phyloP scores from a whole-genome alignment of 35 echinoderm and acorn worm species.

The Apostichopus japonicus region DNA sequence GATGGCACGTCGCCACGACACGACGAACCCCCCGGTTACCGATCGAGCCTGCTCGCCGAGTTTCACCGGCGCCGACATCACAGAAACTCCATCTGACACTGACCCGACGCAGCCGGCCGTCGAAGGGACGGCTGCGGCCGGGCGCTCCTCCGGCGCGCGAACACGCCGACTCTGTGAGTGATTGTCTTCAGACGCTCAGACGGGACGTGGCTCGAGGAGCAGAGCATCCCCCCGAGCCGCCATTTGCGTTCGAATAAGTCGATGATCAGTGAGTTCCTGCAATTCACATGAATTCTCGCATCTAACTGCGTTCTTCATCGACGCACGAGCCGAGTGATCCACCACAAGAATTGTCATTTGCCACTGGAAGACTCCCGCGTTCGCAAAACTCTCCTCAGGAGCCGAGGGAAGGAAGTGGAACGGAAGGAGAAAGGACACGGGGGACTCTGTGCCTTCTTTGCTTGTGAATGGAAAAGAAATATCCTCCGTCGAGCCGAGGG shows the following conservation, averaged over 20 bases:
- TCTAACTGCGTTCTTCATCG: constrained; percentile 92
- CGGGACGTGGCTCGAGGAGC: constrained; percentile 52
- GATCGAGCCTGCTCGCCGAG: neutral
- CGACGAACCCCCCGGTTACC: constrained; percentile 19
- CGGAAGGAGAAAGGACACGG: neutral
- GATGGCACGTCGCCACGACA: neutral
- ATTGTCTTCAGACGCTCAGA: constrained; percentile 47
- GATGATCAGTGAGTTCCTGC: constrained; percentile 82
- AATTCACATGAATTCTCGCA: constrained; percentile 88
- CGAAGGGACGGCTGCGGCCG: no score
- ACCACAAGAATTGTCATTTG: constrained; percentile 81
- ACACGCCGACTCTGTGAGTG: neutral
- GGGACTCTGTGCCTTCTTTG: constrained; percentile 1
- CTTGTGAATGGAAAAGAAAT: neutral
- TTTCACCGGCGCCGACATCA: constrained; percentile 15
- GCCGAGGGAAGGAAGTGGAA: neutral
- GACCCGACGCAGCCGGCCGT: no score
- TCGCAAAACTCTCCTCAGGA: neutral
- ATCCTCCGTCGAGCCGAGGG: neutral
- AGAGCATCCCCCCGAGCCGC: constrained; percentile 57
- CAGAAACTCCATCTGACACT: no score
- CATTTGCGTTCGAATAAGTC: constrained; percentile 80
- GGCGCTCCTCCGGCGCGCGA: neutral
- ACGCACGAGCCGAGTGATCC: constrained; percentile 95
- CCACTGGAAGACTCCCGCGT: neutral